A percentile compares a stretch with the other conserved stretches of the same genome.
Evolutionary conservation across 2,888 invertebrate genomes (phyloP).

Genomic region (Pristionchus maxplancki): DNA sequence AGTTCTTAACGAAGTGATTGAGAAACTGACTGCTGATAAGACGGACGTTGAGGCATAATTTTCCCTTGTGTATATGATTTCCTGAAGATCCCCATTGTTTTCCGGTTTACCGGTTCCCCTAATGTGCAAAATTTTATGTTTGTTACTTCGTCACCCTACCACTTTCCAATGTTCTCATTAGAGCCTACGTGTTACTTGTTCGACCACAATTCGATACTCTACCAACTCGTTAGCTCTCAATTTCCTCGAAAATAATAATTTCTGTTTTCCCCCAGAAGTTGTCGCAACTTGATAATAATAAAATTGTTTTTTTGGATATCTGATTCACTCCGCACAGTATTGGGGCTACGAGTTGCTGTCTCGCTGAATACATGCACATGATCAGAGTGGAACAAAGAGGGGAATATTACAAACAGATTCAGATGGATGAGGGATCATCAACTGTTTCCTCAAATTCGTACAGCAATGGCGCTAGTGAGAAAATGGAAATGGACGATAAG

Average conservation of each 20-base stretch:
- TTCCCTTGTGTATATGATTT: background rate
- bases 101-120: background rate
- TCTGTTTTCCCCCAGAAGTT: conserved; percentile 13
- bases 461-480: conserved; percentile 47
- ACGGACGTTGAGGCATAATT: conserved; percentile 51
- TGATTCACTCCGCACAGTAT: background rate
- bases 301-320: background rate
- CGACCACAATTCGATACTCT: conserved; percentile 49
- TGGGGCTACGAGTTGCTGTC: conserved; percentile 46
- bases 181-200: conserved; percentile 48
- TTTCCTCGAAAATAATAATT: conserved; percentile 31
- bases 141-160: conserved; percentile 3
- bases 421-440: conserved; percentile 52
- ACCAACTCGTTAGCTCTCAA: conserved; percentile 45
- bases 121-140: conserved; percentile 20
- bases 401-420: background rate
- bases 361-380: conserved; percentile 44
- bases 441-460: conserved; percentile 34
- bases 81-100: conserved; percentile 32
- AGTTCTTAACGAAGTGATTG: conserved; percentile 63
- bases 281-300: conserved; percentile 45
- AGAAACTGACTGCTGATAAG: conserved; percentile 57
- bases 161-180: conserved; percentile 51
- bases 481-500: conserved; percentile 49
- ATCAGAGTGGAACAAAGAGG: background rate